phyloP scores from a whole-genome alignment of 30 jellyfish, hydroid and myxozoan species.

The Morbakka virulenta region DNA sequence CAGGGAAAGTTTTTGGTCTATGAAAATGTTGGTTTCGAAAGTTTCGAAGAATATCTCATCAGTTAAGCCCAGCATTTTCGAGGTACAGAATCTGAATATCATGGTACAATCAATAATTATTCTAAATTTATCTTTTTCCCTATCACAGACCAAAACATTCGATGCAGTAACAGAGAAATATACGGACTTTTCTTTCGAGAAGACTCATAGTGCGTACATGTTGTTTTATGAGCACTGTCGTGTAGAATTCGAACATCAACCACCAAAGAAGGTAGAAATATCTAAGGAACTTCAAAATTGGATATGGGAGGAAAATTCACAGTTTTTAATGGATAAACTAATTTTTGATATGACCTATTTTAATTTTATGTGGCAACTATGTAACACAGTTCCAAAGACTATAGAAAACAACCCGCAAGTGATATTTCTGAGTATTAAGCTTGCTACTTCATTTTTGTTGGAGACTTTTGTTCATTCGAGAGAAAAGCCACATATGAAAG shows the following conservation, averaged over 20 bases:
- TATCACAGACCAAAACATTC: slow-evolving; percentile 86
- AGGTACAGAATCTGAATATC: too few species aligned
- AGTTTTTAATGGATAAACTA: slow-evolving; percentile 83
- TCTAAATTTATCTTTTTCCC: too few species aligned
- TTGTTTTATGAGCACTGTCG: slow-evolving; percentile 82
- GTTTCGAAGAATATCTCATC: too few species aligned
- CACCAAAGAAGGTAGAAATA: slow-evolving; percentile 34
- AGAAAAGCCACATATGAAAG: slow-evolving; percentile 91
- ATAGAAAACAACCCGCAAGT: slow-evolving; percentile 36
- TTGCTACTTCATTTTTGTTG: slow-evolving; percentile 72
- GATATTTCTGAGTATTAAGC: slow-evolving; percentile 61
- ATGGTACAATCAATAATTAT: too few species aligned
- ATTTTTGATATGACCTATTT: slow-evolving; percentile 75
- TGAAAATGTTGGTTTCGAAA: too few species aligned
- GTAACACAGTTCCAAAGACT: slow-evolving; percentile 76
- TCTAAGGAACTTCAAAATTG: slow-evolving; percentile 68
- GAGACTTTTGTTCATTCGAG: slow-evolving; percentile 90
- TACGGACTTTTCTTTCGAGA: slow-evolving; percentile 94
- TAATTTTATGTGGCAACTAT: slow-evolving; percentile 92
- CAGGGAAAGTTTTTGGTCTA: too few species aligned
- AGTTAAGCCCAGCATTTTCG: too few species aligned
- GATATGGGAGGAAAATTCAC: slow-evolving; percentile 85
- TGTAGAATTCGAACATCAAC: slow-evolving; percentile 49
- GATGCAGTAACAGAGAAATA: slow-evolving; percentile 96
- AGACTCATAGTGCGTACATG: slow-evolving; percentile 97